phyloP scores from a whole-genome alignment of 2,888 invertebrate species.

The Hedychridium roseum region DNA sequence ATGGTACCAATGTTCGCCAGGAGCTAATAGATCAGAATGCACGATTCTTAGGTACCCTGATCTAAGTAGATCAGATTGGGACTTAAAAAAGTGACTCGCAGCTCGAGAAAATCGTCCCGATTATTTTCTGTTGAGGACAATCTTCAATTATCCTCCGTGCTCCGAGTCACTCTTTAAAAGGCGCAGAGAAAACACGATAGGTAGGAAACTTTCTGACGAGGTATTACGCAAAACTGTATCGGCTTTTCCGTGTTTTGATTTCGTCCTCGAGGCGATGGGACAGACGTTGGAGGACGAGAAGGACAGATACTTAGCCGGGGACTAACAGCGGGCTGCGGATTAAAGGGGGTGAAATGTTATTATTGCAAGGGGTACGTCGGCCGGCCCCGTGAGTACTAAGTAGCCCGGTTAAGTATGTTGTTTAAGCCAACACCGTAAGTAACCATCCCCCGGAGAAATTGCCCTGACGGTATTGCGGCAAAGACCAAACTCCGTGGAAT shows the following conservation, averaged over 20 bases:
- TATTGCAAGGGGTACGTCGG: slow-evolving; percentile 62
- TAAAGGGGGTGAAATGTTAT: slow-evolving; percentile 63
- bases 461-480: slow-evolving; percentile 41
- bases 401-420: slow-evolving; percentile 64
- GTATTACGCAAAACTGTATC: slow-evolving; percentile 46
- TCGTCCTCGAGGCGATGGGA: slow-evolving; percentile 17
- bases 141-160: no score
- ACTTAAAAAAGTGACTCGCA: no score
- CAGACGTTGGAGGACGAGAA: slow-evolving; percentile 33
- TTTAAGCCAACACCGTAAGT: slow-evolving; percentile 62
- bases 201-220: slow-evolving; percentile 31
- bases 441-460: slow-evolving; percentile 57
- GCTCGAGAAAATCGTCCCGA: no score
- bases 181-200: slow-evolving; percentile 25
- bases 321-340: slow-evolving; percentile 57
- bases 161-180: slow-evolving; percentile 12
- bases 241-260: slow-evolving; percentile 50
- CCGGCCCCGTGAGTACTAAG: slow-evolving; percentile 53
- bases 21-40: no score
- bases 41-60: no score
- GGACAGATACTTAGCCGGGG: slow-evolving; percentile 58
- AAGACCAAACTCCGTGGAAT: slow-evolving; percentile 37
- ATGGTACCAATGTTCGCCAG: slow-evolving; percentile 39
- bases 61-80: no score
- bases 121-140: no score